These are phyloP conservation scores for Montifringilla adamsi DNA, from an alignment of 2,113 vertebrate genomes.

Conservation along the genomic window DNA sequence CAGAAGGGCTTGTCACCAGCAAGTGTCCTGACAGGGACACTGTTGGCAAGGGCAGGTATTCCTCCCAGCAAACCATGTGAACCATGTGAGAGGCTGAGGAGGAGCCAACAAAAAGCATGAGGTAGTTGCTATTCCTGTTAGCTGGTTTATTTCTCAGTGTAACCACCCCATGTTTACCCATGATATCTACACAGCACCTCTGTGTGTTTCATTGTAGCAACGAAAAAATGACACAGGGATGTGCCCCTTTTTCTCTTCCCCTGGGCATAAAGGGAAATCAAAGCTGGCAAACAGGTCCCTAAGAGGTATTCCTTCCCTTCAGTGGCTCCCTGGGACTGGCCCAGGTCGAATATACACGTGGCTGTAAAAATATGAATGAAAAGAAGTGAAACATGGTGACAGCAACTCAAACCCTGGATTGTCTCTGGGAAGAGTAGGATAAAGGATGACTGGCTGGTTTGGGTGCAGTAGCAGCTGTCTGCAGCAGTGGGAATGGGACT, in stretches of 20 bases:
- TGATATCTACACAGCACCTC: not conserved
- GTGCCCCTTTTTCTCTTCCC: not conserved
- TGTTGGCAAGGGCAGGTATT: not conserved
- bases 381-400: not conserved
- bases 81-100: not conserved
- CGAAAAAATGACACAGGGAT: not conserved
- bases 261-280: not conserved
- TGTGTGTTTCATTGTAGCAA: not conserved
- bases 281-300: not conserved
- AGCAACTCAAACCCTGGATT: not conserved
- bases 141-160: not conserved
- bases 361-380: not conserved
- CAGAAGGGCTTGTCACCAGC: not conserved
- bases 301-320: not conserved
- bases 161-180: not conserved
- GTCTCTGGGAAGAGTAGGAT: not conserved
- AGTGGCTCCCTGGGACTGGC: not conserved
- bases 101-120: not conserved
- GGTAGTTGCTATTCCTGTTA: not conserved
- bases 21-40: not conserved
- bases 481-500: not conserved
- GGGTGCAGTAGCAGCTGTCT: not conserved
- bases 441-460: not conserved
- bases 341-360: fast-evolving
- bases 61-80: not conserved